These are phyloP conservation scores for Aptenodytes forsteri DNA, from an alignment of 2,113 vertebrate species.

Conservation along the genomic window DNA sequence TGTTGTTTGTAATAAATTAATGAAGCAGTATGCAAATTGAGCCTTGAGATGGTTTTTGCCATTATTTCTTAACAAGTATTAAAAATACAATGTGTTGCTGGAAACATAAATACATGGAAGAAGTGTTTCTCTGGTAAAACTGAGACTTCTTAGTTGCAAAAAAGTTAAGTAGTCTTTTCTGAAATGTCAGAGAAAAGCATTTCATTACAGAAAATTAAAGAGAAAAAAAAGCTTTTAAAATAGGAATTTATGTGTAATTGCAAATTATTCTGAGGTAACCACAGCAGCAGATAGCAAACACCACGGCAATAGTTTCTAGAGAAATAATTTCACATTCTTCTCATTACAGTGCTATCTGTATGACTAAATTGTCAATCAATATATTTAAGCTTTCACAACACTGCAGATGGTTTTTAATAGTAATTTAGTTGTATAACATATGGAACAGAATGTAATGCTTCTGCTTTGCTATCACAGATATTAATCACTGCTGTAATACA, in stretches of 20 bases:
- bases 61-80: neutral
- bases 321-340: neutral
- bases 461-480: neutral
- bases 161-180: neutral
- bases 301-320: neutral
- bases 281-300: neutral
- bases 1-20: neutral
- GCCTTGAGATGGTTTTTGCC: neutral
- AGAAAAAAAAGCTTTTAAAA: neutral
- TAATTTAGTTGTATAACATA: neutral
- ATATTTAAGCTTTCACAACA: neutral
- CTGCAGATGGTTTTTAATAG: neutral
- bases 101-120: neutral
- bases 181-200: neutral
- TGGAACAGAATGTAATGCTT: neutral
- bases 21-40: neutral
- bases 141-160: neutral
- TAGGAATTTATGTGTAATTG: neutral
- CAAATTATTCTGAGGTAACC: neutral
- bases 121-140: neutral
- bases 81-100: neutral
- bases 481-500: neutral
- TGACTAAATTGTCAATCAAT: neutral
- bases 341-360: neutral
- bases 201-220: neutral